These are phyloP conservation scores for Sycophila sp. DNA, from an alignment of 1,140 invertebrate species.

Conservation along the genomic window DNA sequence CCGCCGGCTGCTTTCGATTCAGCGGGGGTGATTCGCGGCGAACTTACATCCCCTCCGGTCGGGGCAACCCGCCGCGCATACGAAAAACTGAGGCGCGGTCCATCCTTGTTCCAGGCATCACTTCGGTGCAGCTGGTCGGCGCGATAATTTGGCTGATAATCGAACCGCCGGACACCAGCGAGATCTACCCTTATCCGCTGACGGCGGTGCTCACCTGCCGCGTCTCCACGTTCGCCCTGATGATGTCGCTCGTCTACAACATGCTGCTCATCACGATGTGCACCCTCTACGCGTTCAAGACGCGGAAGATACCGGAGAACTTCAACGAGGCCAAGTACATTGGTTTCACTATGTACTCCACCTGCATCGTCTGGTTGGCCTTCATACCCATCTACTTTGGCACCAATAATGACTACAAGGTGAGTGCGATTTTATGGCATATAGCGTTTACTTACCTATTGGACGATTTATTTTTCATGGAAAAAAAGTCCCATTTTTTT, in stretches of 20 bases:
- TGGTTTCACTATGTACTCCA: conserved; percentile 81
- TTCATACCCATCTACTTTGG: conserved; percentile 80
- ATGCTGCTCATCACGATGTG: conserved; percentile 79
- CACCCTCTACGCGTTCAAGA: conserved; percentile 80
- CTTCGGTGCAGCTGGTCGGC: conserved; percentile 71
- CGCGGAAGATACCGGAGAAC: conserved; percentile 78
- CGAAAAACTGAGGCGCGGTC: no score
- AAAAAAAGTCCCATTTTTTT: no score
- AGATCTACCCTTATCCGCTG: conserved; percentile 70
- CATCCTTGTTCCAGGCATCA: conserved; percentile 65
- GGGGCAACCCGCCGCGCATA: no score
- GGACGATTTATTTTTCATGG: no score
- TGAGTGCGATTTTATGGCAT: conserved; percentile 45
- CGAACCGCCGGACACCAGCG: conserved; percentile 72
- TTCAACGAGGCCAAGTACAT: conserved; percentile 80
- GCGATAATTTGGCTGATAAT: conserved; percentile 75
- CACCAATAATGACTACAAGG: conserved; percentile 74
- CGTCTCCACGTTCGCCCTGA: conserved; percentile 75
- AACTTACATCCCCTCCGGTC: not conserved
- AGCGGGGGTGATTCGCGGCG: not conserved
- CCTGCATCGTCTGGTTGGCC: conserved; percentile 80
- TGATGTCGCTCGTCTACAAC: conserved; percentile 80
- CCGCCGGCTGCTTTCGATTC: not conserved
- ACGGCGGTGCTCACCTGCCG: conserved; percentile 75
- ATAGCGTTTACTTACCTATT: no score